These are phyloP conservation scores for Hyposmocoma kahamanoa DNA, from an alignment of 1,140 invertebrate species.

Conservation along the genomic window DNA sequence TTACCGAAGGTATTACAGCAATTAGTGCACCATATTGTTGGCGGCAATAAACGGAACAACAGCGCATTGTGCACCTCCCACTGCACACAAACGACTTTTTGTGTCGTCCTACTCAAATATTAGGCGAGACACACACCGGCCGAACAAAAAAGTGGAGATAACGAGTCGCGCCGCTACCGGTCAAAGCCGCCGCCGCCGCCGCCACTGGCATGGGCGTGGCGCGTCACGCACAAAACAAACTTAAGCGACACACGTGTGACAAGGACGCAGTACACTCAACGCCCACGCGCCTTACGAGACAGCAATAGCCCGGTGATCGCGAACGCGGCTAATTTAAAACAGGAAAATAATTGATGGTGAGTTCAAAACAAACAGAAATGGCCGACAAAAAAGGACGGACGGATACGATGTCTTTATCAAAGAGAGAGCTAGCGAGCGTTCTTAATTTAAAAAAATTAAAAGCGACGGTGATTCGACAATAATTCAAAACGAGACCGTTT, in stretches of 20 bases:
- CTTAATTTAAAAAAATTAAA: slow-evolving; percentile 51
- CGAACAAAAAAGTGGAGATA: slow-evolving; percentile 50
- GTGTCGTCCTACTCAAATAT: slow-evolving; percentile 55
- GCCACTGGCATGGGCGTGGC: slow-evolving; percentile 57
- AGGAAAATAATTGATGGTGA: slow-evolving; percentile 67
- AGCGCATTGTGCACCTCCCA: slow-evolving; percentile 40
- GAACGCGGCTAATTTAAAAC: slow-evolving; percentile 64
- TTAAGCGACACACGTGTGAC: slow-evolving; percentile 42
- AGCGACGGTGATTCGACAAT: slow-evolving; percentile 36
- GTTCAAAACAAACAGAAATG: slow-evolving; percentile 68
- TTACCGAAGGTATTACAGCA: neutral
- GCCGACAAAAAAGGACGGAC: slow-evolving; percentile 61
- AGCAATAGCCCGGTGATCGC: slow-evolving; percentile 36
- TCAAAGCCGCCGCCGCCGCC: slow-evolving; percentile 55
- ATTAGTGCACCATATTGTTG: slow-evolving; percentile 2
- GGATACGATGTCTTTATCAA: slow-evolving; percentile 58
- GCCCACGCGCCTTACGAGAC: slow-evolving; percentile 31
- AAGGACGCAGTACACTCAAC: slow-evolving; percentile 23
- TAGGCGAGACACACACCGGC: slow-evolving; percentile 53
- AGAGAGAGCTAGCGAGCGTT: slow-evolving; percentile 36
- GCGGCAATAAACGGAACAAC: slow-evolving; percentile 27
- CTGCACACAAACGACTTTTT: slow-evolving; percentile 51
- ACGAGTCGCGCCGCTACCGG: slow-evolving; percentile 60
- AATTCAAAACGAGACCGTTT: too few species aligned
- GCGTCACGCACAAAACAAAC: slow-evolving; percentile 70